phyloP scores from a whole-genome alignment of 2,797 vertebrate genomes.

The Remorina albescens region DNA sequence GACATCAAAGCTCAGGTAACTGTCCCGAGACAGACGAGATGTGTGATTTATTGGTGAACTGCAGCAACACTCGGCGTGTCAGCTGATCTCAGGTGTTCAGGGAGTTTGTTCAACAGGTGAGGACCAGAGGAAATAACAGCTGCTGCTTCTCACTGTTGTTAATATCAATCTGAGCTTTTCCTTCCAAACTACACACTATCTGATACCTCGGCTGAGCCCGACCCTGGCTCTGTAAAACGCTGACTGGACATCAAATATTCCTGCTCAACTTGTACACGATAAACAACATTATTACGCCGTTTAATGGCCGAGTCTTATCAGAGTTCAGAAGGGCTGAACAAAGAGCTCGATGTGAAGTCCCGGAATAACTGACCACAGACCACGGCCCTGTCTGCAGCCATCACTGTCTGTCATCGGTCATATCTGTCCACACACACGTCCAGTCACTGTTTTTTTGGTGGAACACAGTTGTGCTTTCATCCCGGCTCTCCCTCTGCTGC shows the following conservation, averaged over 20 bases:
- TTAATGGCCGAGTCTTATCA: constrained; percentile 28
- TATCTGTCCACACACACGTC: constrained; percentile 36
- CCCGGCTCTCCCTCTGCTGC: constrained; percentile 39
- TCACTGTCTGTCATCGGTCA: constrained; percentile 49
- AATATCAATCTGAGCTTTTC: not conserved
- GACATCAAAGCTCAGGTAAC: constrained; percentile 94
- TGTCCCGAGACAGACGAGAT: not conserved
- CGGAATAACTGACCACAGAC: constrained; percentile 48
- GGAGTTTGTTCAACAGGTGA: too few species aligned
- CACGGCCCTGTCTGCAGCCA: constrained; percentile 32
- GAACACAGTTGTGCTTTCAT: constrained; percentile 48
- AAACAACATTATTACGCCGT: constrained; percentile 5
- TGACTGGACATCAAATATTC: too few species aligned
- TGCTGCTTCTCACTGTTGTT: too few species aligned
- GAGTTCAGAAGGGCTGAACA: constrained; percentile 39
- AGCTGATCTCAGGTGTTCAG: too few species aligned
- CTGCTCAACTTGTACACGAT: too few species aligned
- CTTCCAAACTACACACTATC: not conserved
- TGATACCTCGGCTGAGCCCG: too few species aligned
- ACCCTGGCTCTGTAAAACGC: too few species aligned
- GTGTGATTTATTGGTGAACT: too few species aligned
- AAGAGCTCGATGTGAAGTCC: constrained; percentile 46
- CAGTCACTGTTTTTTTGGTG: constrained; percentile 19
- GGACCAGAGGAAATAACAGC: too few species aligned
- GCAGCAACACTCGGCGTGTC: too few species aligned